Percentiles rank a stretch among this genome's conserved stretches.
These are phyloP conservation scores for Poeciliopsis turneri DNA, from an alignment of 2,797 vertebrate genomes.

Conservation along the genomic window DNA sequence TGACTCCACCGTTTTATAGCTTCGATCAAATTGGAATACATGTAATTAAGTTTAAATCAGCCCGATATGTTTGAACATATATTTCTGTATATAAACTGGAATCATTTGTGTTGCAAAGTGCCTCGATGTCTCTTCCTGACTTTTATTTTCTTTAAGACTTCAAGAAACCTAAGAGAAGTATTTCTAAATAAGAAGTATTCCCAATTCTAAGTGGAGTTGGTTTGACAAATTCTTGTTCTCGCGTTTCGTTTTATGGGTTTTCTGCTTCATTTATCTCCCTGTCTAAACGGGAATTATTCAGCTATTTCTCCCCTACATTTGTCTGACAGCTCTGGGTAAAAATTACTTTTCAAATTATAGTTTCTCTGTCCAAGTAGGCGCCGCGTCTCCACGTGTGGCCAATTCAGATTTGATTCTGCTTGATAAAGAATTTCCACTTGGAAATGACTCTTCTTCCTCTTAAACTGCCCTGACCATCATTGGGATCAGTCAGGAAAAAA, in stretches of 20 bases:
- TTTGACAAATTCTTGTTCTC: background rate
- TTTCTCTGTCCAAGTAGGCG: background rate
- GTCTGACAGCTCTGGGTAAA: background rate
- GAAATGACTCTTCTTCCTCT: background rate
- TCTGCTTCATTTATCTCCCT: background rate
- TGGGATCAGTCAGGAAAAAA: background rate
- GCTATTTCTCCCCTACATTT: background rate
- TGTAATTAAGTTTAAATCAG: background rate
- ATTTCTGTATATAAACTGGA: background rate
- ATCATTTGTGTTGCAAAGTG: background rate
- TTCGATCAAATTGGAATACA: background rate
- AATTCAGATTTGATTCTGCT: background rate
- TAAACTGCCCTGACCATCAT: background rate
- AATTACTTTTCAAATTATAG: background rate
- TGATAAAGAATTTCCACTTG: background rate
- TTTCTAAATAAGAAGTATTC: background rate
- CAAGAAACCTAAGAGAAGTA: background rate
- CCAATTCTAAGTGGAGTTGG: background rate
- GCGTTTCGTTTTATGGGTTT: background rate
- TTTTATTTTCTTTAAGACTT: background rate
- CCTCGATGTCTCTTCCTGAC: background rate
- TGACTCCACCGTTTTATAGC: background rate
- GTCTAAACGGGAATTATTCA: background rate
- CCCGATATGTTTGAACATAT: background rate
- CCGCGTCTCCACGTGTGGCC: background rate